phyloP scores from a whole-genome alignment of 2,113 vertebrate species.

The Sorex fumeus region DNA sequence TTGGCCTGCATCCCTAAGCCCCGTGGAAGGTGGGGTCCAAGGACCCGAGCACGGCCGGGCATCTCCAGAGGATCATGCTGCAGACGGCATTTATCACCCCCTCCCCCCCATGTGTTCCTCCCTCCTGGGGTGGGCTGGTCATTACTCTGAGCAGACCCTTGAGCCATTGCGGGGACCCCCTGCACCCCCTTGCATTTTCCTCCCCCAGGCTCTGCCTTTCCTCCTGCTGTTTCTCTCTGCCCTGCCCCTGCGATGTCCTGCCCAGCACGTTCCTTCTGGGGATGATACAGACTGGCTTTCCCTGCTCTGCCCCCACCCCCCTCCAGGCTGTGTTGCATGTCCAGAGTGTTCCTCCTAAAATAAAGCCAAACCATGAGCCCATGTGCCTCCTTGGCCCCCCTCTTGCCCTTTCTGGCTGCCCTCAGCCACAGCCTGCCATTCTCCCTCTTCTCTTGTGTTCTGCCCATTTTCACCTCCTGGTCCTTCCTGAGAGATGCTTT shows the following conservation, averaged over 20 bases:
- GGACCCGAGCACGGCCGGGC: background rate
- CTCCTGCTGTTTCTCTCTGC: background rate
- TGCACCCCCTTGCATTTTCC: background rate
- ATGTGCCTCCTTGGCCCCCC: background rate
- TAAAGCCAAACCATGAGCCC: background rate
- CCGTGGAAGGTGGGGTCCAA: background rate
- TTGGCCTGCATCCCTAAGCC: constrained; percentile 12
- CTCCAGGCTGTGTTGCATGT: background rate
- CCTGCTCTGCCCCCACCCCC: background rate
- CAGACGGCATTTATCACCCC: background rate
- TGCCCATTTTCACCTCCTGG: background rate
- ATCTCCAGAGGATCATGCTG: background rate
- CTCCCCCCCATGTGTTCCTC: background rate
- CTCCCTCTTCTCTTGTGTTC: background rate
- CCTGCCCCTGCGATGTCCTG: background rate
- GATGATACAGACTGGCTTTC: background rate
- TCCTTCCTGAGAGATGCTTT: background rate
- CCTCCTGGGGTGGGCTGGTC: background rate
- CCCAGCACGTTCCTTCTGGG: background rate
- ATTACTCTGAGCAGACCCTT: background rate
- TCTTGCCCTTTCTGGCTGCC: rapidly evolving
- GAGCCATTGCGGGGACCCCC: background rate
- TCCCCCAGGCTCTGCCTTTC: background rate
- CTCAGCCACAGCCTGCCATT: background rate
- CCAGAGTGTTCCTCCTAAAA: background rate